Evolutionary conservation across 2,888 invertebrate species (phyloP).

Genomic region (Operophtera brumata): DNA sequence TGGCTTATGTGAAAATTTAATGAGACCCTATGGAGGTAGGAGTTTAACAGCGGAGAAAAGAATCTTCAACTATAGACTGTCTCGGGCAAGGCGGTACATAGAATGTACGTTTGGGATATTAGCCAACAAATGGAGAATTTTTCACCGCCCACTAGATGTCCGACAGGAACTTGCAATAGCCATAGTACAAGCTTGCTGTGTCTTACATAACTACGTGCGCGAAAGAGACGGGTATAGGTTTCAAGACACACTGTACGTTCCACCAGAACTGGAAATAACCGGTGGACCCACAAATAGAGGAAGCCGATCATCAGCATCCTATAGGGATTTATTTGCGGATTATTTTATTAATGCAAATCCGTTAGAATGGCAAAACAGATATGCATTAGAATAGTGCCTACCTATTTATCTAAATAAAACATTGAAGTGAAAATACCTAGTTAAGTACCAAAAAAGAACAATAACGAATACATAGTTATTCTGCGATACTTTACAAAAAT

Average conservation of each 20-base stretch:
- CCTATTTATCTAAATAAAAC: constrained; percentile 31
- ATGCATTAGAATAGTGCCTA: constrained; percentile 28
- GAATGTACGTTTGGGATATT: constrained; percentile 27
- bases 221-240: constrained; percentile 32
- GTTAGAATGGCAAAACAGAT: constrained; percentile 9
- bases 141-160: constrained; percentile 31
- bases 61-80: constrained; percentile 34
- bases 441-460: constrained; percentile 29
- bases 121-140: constrained; percentile 34
- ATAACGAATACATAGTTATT: constrained; percentile 24
- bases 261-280: constrained; percentile 28
- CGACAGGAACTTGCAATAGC: constrained; percentile 21
- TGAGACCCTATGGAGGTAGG: constrained; percentile 22
- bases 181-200: constrained; percentile 20
- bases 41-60: constrained; percentile 14
- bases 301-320: constrained; percentile 13
- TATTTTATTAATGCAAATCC: constrained; percentile 19
- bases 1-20: constrained; percentile 15
- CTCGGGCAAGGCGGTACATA: constrained; percentile 31
- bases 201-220: constrained; percentile 30
- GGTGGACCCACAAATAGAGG: constrained; percentile 15
- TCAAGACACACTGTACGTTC: constrained; percentile 32
- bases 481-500: constrained; percentile 33
- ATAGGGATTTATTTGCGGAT: constrained; percentile 21
- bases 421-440: constrained; percentile 32